Conservation (phyloP, 2,113 vertebrate genomes). For the Bucco capensis region DNA sequence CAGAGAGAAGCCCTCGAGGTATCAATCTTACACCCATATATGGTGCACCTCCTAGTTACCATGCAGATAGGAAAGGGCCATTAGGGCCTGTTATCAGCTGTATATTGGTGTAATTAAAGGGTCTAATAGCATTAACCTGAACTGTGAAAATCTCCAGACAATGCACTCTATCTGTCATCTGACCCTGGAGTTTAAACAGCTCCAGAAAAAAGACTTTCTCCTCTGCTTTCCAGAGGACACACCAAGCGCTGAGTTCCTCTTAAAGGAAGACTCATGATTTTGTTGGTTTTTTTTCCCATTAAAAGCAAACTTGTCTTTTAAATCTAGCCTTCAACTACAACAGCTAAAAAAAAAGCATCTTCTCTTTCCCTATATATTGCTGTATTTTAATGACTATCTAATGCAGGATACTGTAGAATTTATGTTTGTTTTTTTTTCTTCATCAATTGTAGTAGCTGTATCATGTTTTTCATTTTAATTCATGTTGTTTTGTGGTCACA, state of each 20-base stretch:
- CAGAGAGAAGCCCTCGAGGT: constrained; percentile 83
- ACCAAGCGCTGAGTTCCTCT: background rate
- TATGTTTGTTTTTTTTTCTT: background rate
- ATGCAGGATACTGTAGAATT: background rate
- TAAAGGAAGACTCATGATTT: background rate
- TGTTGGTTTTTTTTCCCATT: background rate
- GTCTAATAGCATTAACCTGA: constrained; percentile 83
- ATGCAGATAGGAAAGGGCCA: constrained; percentile 88
- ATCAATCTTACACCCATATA: constrained; percentile 80
- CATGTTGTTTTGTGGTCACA: background rate
- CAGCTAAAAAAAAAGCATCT: background rate
- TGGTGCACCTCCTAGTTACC: constrained; percentile 76
- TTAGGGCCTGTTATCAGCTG: constrained; percentile 89
- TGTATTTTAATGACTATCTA: background rate
- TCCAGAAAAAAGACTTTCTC: constrained; percentile 57
- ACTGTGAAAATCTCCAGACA: constrained; percentile 82
- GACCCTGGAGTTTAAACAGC: constrained; percentile 80
- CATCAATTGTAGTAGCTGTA: background rate
- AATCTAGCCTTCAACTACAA: background rate
- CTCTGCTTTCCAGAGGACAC: constrained; percentile 31
- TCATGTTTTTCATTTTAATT: background rate
- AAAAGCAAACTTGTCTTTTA: background rate
- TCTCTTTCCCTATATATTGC: background rate
- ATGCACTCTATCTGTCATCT: constrained; percentile 86
- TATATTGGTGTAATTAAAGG: constrained; percentile 89